Evolutionary conservation across 2,888 invertebrate genomes (phyloP).

Genomic region (Neoascia interrupta): DNA sequence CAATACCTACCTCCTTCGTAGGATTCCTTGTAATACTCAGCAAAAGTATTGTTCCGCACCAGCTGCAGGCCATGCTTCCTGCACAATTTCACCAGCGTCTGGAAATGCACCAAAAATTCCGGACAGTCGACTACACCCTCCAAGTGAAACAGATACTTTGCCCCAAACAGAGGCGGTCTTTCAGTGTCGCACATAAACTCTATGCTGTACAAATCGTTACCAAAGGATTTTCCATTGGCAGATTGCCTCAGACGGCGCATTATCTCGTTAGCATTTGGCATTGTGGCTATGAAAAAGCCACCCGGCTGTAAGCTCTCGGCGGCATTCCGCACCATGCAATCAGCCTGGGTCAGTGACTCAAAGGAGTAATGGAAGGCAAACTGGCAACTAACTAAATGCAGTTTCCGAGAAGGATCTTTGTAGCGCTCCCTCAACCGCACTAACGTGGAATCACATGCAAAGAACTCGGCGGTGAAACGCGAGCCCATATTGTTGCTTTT

Average conservation of each 20-base stretch:
- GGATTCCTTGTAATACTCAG: slow-evolving; percentile 84
- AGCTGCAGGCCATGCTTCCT: slow-evolving; percentile 86
- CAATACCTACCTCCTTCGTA: slow-evolving; percentile 72
- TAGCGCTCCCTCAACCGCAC: slow-evolving; percentile 88
- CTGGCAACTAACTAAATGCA: slow-evolving; percentile 97
- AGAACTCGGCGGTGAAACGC: slow-evolving; percentile 92
- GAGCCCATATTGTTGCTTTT: slow-evolving; percentile 77
- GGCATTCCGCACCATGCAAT: slow-evolving; percentile 95
- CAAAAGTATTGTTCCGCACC: slow-evolving; percentile 86
- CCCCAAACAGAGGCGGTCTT: slow-evolving; percentile 93
- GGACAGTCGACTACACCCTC: slow-evolving; percentile 99
- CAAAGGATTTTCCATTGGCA: slow-evolving; percentile 82
- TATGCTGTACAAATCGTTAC: slow-evolving; percentile 89
- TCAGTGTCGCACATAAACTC: slow-evolving; percentile 85
- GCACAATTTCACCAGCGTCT: slow-evolving; percentile 87
- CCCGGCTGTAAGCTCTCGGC: slow-evolving; percentile 93
- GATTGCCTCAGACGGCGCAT: slow-evolving; percentile 86
- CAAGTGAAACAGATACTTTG: slow-evolving; percentile 96
- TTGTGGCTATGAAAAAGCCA: slow-evolving; percentile 97
- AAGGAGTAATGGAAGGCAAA: slow-evolving; percentile 99
- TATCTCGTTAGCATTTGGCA: slow-evolving; percentile 96
- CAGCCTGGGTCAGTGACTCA: slow-evolving; percentile 92
- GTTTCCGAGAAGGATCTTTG: slow-evolving; percentile 86
- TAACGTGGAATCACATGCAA: slow-evolving; percentile 95
- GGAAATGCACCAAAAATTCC: slow-evolving; percentile 97